Evolutionary conservation across 2,797 vertebrate species (phyloP).

Genomic region (Pteropus rufus): DNA sequence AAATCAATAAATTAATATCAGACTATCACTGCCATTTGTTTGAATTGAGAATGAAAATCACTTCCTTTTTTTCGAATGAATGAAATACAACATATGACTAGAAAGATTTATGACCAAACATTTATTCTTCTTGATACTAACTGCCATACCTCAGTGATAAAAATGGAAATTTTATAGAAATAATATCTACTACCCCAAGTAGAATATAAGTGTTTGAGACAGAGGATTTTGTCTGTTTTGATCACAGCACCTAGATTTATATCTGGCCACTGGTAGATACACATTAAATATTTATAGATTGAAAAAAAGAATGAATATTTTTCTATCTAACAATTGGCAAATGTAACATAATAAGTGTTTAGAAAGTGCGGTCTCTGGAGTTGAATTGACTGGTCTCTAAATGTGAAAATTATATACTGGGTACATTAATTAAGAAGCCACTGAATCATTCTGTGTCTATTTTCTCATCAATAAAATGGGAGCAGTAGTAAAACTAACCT

Average conservation of each 20-base stretch:
- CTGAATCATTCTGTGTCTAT: not conserved
- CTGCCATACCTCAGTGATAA: not conserved
- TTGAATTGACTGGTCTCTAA: not conserved
- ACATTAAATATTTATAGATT: not conserved
- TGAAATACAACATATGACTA: not conserved
- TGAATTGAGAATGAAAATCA: not conserved
- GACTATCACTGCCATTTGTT: not conserved
- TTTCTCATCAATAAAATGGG: not conserved
- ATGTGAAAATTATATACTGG: not conserved
- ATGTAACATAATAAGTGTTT: not conserved
- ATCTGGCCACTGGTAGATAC: not conserved
- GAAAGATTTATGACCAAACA: not conserved
- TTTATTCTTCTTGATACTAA: not conserved
- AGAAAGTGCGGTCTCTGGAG: not conserved
- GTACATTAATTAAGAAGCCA: not conserved
- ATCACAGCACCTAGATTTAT: not conserved
- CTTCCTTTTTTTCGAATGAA: not conserved
- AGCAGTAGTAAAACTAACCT: not conserved
- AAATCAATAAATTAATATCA: not conserved
- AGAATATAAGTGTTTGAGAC: not conserved
- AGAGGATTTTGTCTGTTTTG: not conserved
- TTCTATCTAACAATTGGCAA: not conserved
- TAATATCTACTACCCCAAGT: not conserved
- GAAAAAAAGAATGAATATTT: not conserved
- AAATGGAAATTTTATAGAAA: not conserved